Base-by-base conservation (phyloP, 1,140 invertebrate genomes). In the Halyomorpha halys region DNA sequence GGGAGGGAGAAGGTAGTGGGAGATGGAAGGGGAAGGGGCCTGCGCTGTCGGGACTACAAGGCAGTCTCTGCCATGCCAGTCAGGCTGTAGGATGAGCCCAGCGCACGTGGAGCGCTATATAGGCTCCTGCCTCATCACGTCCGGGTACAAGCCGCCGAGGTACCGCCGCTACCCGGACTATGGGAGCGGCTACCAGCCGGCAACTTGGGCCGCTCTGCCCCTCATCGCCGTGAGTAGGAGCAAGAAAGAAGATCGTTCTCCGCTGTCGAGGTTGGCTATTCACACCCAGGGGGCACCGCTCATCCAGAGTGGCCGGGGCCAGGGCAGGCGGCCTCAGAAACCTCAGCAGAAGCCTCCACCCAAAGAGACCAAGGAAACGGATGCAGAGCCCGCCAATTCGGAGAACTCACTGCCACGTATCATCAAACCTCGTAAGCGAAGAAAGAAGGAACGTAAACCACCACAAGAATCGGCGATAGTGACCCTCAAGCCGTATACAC, bases 401-500 rank as follows among this genome's bases (percentile, higher is more conserved):
- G 89, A 90, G 69, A 87, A 84, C 63, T 87, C 86, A 74, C 73
- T 92, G 69, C 90, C 90, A 23, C 79, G 90, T 53, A 90, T 92
- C 60, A 92, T 92, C 70, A 94, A 93, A 73, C 90, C 89, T 0
- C 76, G 90, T 14, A 94, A 94, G 73, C 80, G 90, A 19, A 82
- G 89, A 70, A 94, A 93, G 82, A 92, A 92, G 74, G 90, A 91
- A 70, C 79, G 89, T 61, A 90, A 90, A 72, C 84, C 85, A 61
- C 53, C 39, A 9, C 27, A 65, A 59, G 65, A 14, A 27, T n/a
- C 18, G 21, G 54, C 51, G 19, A 72, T 72, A 21, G 72, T 74
- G 27, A 73, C 72, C 21, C 64, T 76, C 18, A 76, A 76, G 64
- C 74, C 75, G 4, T 77, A 74, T 65, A 69, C 71, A 25, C 70